These are phyloP conservation scores for Onychomys leucogaster DNA, from an alignment of 2,797 vertebrate species.

Conservation along the genomic window DNA sequence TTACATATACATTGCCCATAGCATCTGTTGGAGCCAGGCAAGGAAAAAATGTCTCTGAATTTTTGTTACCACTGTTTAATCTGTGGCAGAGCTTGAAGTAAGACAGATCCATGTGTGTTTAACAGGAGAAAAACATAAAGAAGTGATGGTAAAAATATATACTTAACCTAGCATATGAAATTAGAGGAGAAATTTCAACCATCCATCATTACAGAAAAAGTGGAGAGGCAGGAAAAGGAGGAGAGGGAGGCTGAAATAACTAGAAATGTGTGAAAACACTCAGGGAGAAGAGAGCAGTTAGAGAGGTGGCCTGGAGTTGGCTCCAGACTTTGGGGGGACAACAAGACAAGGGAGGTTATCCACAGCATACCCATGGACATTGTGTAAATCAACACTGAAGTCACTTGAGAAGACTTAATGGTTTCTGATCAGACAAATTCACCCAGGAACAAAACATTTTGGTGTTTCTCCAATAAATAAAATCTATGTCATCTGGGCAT, in stretches of 20 bases:
- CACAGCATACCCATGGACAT: not conserved
- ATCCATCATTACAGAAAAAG: not conserved
- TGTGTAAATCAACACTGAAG: slow-evolving; percentile 41
- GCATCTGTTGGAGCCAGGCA: not conserved
- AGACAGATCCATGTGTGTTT: not conserved
- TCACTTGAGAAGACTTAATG: not conserved
- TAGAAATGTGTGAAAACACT: not conserved
- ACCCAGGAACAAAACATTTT: not conserved
- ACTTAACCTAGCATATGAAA: not conserved
- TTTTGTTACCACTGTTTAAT: not conserved
- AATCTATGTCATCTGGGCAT: not conserved
- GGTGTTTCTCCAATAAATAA: not conserved
- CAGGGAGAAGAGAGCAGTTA: not conserved
- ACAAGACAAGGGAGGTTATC: not conserved
- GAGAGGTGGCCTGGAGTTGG: not conserved
- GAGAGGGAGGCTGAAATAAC: not conserved
- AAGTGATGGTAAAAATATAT: not conserved
- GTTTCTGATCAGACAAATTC: not conserved
- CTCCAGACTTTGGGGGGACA: not conserved
- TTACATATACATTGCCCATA: not conserved
- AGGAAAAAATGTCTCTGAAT: not conserved
- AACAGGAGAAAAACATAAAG: not conserved
- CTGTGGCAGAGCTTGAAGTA: slow-evolving; percentile 14
- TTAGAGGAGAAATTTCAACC: not conserved
- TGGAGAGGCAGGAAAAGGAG: not conserved